phyloP scores from a whole-genome alignment of 2,888 invertebrate genomes.

The Oasisia sp. region DNA sequence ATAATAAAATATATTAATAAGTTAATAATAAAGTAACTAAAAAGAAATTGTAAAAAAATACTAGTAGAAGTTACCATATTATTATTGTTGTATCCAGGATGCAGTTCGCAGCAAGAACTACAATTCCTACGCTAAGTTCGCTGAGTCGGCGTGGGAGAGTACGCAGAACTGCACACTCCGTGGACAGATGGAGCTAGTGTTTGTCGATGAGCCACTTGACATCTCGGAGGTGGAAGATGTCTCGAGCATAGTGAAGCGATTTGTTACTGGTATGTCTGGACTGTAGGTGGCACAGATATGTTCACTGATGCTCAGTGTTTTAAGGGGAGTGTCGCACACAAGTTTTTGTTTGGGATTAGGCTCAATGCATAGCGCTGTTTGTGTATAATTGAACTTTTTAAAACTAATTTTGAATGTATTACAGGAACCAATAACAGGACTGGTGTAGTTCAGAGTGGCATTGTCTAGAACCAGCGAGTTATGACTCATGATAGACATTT shows the following conservation, averaged over 20 bases:
- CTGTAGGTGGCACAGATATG: constrained; percentile 34
- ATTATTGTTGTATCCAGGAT: constrained; percentile 72
- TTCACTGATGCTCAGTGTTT: background rate
- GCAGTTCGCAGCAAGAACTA: constrained; percentile 84
- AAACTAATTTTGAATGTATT: too few species aligned
- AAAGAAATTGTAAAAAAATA: too few species aligned
- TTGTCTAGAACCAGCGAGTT: too few species aligned
- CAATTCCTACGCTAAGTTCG: constrained; percentile 84
- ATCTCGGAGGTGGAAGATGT: constrained; percentile 92
- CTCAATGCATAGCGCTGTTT: too few species aligned
- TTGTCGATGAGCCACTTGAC: constrained; percentile 79
- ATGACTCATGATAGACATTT: too few species aligned
- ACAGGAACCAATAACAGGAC: too few species aligned
- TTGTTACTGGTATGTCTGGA: constrained; percentile 78
- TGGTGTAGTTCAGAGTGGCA: too few species aligned
- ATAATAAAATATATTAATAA: too few species aligned
- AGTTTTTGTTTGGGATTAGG: background rate
- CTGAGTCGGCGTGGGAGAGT: constrained; percentile 87
- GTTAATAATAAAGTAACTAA: too few species aligned
- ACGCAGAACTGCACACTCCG: constrained; percentile 87
- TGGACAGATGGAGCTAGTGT: constrained; percentile 90
- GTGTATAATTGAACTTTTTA: too few species aligned
- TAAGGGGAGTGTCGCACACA: background rate
- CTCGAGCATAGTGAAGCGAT: constrained; percentile 93
- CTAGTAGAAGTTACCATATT: background rate